A percentile compares a stretch with the other conserved stretches of the same genome.
phyloP scores from a whole-genome alignment of 37 sponge, comb jelly and placozoan genomes.

The Aphrocallistes beatrix region DNA sequence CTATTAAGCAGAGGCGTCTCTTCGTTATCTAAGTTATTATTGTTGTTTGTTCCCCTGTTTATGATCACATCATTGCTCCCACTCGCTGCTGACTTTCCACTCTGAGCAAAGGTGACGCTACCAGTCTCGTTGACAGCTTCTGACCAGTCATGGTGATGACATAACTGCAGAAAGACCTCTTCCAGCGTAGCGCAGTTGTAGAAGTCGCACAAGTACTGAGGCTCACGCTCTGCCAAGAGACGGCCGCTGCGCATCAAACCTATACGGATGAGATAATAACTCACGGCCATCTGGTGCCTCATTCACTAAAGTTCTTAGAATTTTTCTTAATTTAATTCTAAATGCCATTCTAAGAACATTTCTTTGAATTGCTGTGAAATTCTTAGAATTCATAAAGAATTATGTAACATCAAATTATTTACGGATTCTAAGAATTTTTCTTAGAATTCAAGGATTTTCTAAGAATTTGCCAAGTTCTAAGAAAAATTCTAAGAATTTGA shows the following conservation, averaged over 20 bases:
- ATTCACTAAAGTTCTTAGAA: no score
- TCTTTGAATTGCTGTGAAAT: no score
- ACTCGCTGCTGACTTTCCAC: not conserved
- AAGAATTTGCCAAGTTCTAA: no score
- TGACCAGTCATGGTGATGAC: constrained; percentile 27
- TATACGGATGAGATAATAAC: not conserved
- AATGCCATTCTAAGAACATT: no score
- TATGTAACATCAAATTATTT: no score
- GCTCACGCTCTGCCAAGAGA: constrained; percentile 49
- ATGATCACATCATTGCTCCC: not conserved
- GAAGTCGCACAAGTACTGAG: constrained; percentile 34
- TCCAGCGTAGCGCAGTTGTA: constrained; percentile 49
- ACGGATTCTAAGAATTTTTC: no score
- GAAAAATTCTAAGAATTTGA: no score
- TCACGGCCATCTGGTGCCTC: no score
- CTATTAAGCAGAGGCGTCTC: constrained; percentile 17
- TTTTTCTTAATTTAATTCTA: no score
- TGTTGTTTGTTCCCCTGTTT: not conserved
- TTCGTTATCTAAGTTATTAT: not conserved
- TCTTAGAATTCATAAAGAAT: no score
- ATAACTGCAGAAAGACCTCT: constrained; percentile 62
- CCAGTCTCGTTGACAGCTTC: not conserved
- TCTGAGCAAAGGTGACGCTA: not conserved
- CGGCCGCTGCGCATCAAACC: constrained; percentile 74
- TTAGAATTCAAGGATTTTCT: no score